A percentile compares a stretch with the other conserved stretches of the same genome.
Conservation (phyloP, 2,113 vertebrate species). For the Gasterosteus nipponicus region DNA sequence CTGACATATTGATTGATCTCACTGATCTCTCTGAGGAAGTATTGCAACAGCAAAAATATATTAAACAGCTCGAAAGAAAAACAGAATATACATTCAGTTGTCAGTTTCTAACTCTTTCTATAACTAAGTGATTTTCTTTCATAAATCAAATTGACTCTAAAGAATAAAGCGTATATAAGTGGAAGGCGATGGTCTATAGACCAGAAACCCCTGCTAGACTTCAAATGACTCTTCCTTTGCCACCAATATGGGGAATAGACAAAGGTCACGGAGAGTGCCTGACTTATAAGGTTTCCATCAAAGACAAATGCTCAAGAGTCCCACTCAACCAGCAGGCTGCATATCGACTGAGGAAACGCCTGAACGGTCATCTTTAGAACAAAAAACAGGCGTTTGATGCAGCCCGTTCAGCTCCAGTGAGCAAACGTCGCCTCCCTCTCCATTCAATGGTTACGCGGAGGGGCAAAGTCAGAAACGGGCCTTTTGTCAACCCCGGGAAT, state of each 20-base stretch:
- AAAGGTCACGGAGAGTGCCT: constrained; percentile 5
- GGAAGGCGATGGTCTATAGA: neutral
- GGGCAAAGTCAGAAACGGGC: neutral
- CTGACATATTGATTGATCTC: neutral
- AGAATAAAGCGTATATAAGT: too few relatives aligned
- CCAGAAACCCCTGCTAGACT: neutral
- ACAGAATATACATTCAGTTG: neutral
- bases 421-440: constrained; percentile 8
- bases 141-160: too few relatives aligned
- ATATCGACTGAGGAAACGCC: constrained; percentile 16
- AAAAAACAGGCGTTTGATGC: constrained; percentile 1
- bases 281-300: neutral
- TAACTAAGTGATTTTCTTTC: too few relatives aligned
- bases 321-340: neutral
- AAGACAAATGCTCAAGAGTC: constrained; percentile 4
- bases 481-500: constrained; percentile 1
- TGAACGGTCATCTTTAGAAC: neutral
- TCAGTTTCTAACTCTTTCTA: neutral
- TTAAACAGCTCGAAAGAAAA: neutral
- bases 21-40: neutral
- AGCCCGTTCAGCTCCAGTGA: constrained; percentile 17
- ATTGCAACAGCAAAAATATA: neutral
- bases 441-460: neutral
- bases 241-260: neutral
- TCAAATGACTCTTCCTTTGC: constrained; percentile 10